Conservation (phyloP, 92 coral and sea anemone species). For the Palythoa heliodiscus region DNA sequence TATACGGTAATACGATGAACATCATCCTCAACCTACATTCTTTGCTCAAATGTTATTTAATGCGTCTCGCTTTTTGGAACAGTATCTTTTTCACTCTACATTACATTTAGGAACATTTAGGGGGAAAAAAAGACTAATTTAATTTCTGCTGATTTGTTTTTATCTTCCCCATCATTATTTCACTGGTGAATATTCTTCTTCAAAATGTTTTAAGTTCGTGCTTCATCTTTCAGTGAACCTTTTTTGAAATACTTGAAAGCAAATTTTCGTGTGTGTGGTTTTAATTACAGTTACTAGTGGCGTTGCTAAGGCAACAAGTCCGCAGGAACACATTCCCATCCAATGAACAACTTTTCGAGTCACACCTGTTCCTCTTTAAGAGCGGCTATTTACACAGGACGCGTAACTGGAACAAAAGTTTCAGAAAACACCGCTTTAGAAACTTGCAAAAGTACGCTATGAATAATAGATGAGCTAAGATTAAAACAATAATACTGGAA, state of each 20-base stretch:
- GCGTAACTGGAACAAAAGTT: constrained; percentile 3
- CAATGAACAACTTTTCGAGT: not conserved
- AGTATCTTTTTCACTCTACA: too few relatives aligned
- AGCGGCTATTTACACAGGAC: not conserved
- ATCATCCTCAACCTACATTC: too few relatives aligned
- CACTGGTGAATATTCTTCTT: too few relatives aligned
- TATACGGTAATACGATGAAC: too few relatives aligned
- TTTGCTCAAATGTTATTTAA: too few relatives aligned
- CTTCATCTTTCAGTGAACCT: too few relatives aligned
- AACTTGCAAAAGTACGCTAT: constrained; percentile 3
- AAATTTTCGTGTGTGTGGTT: not conserved
- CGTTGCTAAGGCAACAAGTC: not conserved
- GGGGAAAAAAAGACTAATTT: too few relatives aligned
- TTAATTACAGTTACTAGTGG: not conserved
- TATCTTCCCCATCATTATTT: too few relatives aligned
- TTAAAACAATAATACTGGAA: not conserved
- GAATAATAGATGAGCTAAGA: constrained; percentile 4
- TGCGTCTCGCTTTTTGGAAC: too few relatives aligned
- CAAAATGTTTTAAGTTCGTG: too few relatives aligned
- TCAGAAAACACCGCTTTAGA: not conserved
- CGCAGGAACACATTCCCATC: not conserved
- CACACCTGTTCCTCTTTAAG: constrained; percentile 11
- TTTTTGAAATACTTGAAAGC: not conserved
- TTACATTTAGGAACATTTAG: too few relatives aligned
- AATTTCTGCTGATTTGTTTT: too few relatives aligned